Evolutionary conservation across 2,888 invertebrate species (phyloP), one percentile per base, ranked within the genome.

Genomic region (Diaperis boleti): DNA sequence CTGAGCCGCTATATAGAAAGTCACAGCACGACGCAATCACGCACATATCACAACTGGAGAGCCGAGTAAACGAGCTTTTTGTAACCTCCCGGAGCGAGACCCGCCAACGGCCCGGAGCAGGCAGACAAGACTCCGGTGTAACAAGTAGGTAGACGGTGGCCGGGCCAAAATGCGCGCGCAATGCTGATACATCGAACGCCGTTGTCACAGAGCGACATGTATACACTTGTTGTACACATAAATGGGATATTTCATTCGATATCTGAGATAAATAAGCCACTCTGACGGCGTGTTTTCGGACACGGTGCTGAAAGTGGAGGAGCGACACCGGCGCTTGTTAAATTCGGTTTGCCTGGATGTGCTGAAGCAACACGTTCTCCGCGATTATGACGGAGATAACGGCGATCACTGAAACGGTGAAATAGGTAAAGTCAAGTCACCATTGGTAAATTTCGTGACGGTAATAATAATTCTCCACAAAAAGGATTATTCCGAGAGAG

Each of bases 131-230:
- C 79, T 78, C 78, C 78, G 77, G 79, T 76, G 80, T 79, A 80
- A 80, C 79, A 80, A 80, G 80, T 80, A 80, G 79, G 78, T 78
- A 78, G 76, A 76, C 69, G 73, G 70, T 72, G 76, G 76, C 79
- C 77, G 77, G 78, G 77, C 69, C 68, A 67, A 71, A 64, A 56
- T 72, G 76, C 78, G 78, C 75, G 77, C 79, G 79, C 79, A 75
- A 59, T 49, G 65, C 63, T 64, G 68, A 65, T 69, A 72, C 74
- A 74, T 73, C 74, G 74, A 73, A 72, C 72, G 67, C 63, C 57
- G 67, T 67, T 68, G 66, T 67, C 66, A 66, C 59, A 61, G 63
- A 35, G 52, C 33, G 68, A 66, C 68, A 64, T 69, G 68, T 69
- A 71, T 72, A 70, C 70, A 72, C 69, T 69, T 68, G 68, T 70